These are phyloP conservation scores for Struthidea cinerea DNA, from an alignment of 2,113 vertebrate genomes.

Conservation along the genomic window DNA sequence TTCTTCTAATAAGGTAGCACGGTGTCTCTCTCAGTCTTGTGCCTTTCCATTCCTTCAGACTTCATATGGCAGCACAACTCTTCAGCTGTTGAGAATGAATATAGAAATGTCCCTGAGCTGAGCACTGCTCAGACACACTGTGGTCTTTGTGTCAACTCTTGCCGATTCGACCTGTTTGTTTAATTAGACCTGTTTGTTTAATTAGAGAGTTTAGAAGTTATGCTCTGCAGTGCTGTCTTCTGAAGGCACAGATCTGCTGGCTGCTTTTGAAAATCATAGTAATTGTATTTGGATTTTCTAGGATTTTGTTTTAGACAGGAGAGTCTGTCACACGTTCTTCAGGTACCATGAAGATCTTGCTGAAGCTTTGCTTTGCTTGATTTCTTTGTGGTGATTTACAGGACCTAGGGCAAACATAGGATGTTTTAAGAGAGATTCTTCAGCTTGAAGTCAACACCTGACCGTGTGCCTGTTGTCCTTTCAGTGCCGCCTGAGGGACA, in stretches of 20 bases:
- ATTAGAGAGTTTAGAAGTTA: background rate
- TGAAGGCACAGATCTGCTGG: background rate
- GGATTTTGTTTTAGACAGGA: background rate
- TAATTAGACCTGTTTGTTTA: background rate
- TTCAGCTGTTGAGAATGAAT: background rate
- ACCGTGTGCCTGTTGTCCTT: background rate
- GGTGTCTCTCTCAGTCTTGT: background rate
- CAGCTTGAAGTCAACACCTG: background rate
- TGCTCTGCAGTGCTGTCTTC: background rate
- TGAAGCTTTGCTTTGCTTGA: background rate
- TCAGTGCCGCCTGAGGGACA: conserved; percentile 94
- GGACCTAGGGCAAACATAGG: background rate
- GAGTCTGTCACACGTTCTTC: background rate
- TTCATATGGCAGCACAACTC: background rate
- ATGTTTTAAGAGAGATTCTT: background rate
- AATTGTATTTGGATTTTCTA: background rate
- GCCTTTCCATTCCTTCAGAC: background rate
- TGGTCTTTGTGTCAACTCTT: background rate
- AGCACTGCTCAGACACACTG: background rate
- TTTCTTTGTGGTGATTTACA: background rate
- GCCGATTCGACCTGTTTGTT: background rate
- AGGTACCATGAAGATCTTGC: background rate
- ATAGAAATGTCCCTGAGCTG: background rate
- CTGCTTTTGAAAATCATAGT: background rate
- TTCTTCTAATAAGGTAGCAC: background rate